phyloP scores from a whole-genome alignment of 2,113 vertebrate species.

The Prinia subflava region DNA sequence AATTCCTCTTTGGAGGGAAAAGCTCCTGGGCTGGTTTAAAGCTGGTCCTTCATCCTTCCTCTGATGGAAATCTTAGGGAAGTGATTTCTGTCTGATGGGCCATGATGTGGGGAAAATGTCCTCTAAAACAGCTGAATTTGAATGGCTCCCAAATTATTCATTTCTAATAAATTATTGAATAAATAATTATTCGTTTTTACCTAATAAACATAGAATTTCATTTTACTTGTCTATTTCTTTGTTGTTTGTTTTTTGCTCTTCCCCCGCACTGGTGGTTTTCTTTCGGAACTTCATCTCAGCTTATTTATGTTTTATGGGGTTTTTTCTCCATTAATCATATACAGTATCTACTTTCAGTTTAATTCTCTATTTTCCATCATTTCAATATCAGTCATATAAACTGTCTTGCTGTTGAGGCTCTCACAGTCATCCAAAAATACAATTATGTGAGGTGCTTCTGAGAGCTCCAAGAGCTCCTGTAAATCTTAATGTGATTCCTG shows the following conservation, averaged over 20 bases:
- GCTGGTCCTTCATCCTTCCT: neutral
- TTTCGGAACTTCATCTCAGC: neutral
- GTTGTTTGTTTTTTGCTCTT: neutral
- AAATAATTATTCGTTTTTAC: neutral
- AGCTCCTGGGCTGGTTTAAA: neutral
- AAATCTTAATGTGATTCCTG: neutral
- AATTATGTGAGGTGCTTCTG: neutral
- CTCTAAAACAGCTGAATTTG: neutral
- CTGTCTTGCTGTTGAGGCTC: neutral
- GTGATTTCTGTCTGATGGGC: neutral
- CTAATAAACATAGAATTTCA: neutral
- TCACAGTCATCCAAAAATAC: neutral
- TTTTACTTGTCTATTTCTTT: neutral
- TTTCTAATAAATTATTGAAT: neutral
- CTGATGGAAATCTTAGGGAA: neutral
- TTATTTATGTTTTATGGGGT: neutral
- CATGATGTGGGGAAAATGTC: neutral
- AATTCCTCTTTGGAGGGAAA: neutral
- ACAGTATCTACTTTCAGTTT: neutral
- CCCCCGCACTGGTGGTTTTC: neutral
- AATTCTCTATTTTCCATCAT: neutral
- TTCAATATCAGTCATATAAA: constrained; percentile 3
- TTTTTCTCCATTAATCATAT: neutral
- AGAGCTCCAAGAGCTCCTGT: neutral
- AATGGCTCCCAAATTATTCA: neutral